These are phyloP conservation scores for Busseola fusca DNA, from an alignment of 2,888 invertebrate genomes.

Conservation along the genomic window DNA sequence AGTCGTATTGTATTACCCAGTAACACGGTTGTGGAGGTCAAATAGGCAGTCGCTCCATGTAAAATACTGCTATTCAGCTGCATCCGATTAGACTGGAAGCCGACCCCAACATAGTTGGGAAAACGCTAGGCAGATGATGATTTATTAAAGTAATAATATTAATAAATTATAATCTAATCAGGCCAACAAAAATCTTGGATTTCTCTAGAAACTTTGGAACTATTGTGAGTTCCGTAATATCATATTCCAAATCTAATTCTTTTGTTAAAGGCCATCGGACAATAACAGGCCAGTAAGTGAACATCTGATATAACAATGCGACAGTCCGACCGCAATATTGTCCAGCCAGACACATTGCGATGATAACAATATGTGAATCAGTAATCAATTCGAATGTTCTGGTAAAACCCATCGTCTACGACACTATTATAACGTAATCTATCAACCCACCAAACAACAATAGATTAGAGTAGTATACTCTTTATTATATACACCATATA, in stretches of 20 bases:
- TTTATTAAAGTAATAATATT: too few species aligned
- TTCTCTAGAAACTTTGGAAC: not conserved
- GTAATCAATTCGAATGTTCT: conserved; percentile 22
- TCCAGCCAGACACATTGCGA: conserved; percentile 12
- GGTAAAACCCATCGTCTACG: not conserved
- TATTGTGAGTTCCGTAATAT: not conserved
- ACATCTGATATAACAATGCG: conserved; percentile 3
- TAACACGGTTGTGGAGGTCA: too few species aligned
- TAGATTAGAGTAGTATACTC: too few species aligned
- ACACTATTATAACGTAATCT: not conserved
- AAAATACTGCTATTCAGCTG: too few species aligned
- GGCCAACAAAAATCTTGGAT: not conserved
- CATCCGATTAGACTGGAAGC: too few species aligned
- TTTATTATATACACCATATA: too few species aligned
- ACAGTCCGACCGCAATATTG: not conserved
- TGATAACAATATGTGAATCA: conserved; percentile 23
- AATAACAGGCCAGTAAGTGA: conserved; percentile 5
- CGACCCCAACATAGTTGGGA: too few species aligned
- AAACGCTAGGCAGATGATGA: too few species aligned
- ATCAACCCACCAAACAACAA: too few species aligned
- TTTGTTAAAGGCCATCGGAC: not conserved
- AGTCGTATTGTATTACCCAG: too few species aligned
- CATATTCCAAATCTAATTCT: not conserved
- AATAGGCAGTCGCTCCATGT: too few species aligned
- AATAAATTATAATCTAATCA: not conserved